phyloP scores from a whole-genome alignment of 1,140 invertebrate genomes.

The Coelopa frigida region DNA sequence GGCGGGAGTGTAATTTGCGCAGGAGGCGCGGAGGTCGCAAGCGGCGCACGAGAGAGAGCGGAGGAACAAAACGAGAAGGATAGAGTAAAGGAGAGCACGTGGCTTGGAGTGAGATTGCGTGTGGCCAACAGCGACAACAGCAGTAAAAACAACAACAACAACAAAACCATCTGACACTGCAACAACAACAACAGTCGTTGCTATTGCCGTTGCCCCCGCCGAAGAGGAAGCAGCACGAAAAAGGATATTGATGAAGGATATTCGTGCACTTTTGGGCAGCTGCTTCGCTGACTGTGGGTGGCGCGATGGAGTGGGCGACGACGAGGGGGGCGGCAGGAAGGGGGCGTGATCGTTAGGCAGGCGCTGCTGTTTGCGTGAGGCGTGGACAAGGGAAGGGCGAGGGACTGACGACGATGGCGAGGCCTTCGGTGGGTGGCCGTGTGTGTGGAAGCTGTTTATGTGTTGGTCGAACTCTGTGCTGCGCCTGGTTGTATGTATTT shows the following conservation, averaged over 20 bases:
- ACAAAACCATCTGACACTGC: not conserved
- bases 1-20: not conserved
- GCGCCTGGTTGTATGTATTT: not conserved
- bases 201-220: slow-evolving; percentile 5
- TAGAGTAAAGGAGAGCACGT: too few species aligned
- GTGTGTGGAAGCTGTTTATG: not conserved
- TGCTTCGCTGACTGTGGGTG: too few species aligned
- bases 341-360: slow-evolving; percentile 1
- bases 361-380: too few species aligned
- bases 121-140: slow-evolving; percentile 5
- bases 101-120: slow-evolving; percentile 6
- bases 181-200: not conserved
- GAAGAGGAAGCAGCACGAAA: slow-evolving; percentile 20
- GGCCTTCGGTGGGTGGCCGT: not conserved
- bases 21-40: not conserved
- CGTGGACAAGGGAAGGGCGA: not conserved
- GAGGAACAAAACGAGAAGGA: slow-evolving; percentile 5
- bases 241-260: slow-evolving; percentile 43
- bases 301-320: slow-evolving; percentile 6
- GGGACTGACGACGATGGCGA: not conserved
- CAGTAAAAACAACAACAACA: slow-evolving; percentile 8
- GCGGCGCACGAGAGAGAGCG: too few species aligned
- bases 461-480: not conserved
- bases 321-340: not conserved
- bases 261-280: too few species aligned